Percentiles rank a stretch among this genome's conserved stretches.
Conservation (phyloP, 64 coral and sea anemone genomes). For the Anthopleura sola region DNA sequence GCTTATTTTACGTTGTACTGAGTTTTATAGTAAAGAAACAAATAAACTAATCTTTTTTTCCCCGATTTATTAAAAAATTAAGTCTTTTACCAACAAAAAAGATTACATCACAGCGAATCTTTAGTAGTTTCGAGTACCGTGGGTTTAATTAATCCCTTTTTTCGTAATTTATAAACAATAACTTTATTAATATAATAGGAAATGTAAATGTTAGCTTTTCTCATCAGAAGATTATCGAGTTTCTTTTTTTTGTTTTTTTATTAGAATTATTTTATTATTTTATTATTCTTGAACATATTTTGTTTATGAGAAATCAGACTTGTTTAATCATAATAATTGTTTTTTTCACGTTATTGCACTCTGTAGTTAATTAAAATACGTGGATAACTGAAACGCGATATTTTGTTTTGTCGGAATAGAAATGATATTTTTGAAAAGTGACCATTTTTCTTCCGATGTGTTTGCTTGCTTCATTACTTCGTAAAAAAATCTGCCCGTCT, state of each 20-base stretch:
- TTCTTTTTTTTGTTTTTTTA: neutral
- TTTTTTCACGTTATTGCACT: neutral
- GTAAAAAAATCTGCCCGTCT: neutral
- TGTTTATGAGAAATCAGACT: neutral
- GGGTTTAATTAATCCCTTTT: neutral
- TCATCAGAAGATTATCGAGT: neutral
- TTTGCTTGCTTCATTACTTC: neutral
- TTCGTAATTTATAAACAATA: conserved; percentile 3
- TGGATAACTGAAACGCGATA: neutral
- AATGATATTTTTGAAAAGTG: neutral
- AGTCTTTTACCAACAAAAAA: neutral
- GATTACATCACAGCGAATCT: neutral
- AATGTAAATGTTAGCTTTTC: conserved; percentile 7
- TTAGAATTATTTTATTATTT: neutral
- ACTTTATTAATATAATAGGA: neutral
- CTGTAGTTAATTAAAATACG: neutral
- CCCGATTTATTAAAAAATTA: neutral
- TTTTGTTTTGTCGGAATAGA: neutral
- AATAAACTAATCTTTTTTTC: neutral
- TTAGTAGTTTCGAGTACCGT: neutral
- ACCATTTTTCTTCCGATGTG: neutral
- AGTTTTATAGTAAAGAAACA: neutral
- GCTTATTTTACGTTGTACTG: neutral
- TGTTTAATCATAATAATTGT: neutral
- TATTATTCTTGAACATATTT: neutral